Evolutionary conservation across 2,113 vertebrate genomes (phyloP).

Genomic region (Plecturocebus donacophilus): DNA sequence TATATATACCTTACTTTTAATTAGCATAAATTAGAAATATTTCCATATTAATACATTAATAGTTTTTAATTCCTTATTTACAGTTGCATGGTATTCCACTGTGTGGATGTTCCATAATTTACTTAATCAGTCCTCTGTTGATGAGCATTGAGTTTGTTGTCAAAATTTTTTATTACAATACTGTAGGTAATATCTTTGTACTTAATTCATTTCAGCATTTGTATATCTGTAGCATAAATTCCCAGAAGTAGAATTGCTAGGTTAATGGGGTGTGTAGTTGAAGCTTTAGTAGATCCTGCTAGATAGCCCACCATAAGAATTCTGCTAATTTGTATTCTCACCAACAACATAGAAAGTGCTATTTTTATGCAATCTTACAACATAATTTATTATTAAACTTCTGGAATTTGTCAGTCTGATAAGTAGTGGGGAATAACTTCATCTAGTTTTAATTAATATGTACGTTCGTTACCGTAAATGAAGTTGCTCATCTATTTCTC

Average conservation of each 20-base stretch:
- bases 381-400: background rate
- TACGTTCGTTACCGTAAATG: background rate
- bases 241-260: background rate
- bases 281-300: background rate
- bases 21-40: background rate
- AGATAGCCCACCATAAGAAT: background rate
- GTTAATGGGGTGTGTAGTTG: background rate
- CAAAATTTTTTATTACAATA: background rate
- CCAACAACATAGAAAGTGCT: background rate
- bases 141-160: background rate
- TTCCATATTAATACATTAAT: background rate
- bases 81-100: background rate
- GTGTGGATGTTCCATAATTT: background rate
- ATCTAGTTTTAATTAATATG: constrained; percentile 16
- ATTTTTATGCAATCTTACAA: constrained; percentile 1
- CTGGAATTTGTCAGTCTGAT: background rate
- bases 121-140: background rate
- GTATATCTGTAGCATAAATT: background rate
- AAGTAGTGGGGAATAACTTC: background rate
- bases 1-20: background rate
- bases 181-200: background rate
- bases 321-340: background rate
- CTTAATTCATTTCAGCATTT: constrained; percentile 6
- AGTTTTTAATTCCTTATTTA: background rate
- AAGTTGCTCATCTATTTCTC: background rate